phyloP scores from a whole-genome alignment of 2,888 invertebrate genomes.

The Ennomos quercinarius region DNA sequence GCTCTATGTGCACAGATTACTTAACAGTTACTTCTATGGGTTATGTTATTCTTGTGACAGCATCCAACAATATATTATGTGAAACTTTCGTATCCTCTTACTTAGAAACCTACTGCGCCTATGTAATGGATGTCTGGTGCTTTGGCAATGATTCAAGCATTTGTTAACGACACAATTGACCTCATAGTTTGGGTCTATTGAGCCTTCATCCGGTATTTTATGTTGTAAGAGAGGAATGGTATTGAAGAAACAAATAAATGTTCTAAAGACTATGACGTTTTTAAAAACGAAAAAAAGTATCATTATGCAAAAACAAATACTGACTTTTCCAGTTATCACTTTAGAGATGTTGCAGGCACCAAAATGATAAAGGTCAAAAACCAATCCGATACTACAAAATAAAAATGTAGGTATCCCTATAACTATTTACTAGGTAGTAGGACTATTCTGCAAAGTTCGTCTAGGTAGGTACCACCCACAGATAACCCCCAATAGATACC shows the following conservation, averaged over 20 bases:
- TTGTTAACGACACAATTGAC: slow-evolving; percentile 27
- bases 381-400: background rate
- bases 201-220: slow-evolving; percentile 19
- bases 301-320: no score
- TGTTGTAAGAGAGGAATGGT: slow-evolving; percentile 20
- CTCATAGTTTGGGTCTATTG: slow-evolving; percentile 26
- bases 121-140: slow-evolving; percentile 18
- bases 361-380: slow-evolving; percentile 10
- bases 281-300: no score
- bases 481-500: no score
- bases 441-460: no score
- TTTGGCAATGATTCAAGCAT: slow-evolving; percentile 24
- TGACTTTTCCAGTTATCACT: no score
- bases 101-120: slow-evolving; percentile 22
- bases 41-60: slow-evolving; percentile 20
- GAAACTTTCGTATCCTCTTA: slow-evolving; percentile 17
- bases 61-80: slow-evolving; percentile 19
- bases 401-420: background rate
- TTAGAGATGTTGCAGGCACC: background rate
- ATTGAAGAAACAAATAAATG: slow-evolving; percentile 7
- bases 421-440: no score
- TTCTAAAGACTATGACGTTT: background rate
- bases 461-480: no score
- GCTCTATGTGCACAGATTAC: no score
- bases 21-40: no score